Evolutionary conservation across 2,113 vertebrate genomes (phyloP), one percentile per base, ranked within the genome.

Genomic region (Hipposideros armiger): DNA sequence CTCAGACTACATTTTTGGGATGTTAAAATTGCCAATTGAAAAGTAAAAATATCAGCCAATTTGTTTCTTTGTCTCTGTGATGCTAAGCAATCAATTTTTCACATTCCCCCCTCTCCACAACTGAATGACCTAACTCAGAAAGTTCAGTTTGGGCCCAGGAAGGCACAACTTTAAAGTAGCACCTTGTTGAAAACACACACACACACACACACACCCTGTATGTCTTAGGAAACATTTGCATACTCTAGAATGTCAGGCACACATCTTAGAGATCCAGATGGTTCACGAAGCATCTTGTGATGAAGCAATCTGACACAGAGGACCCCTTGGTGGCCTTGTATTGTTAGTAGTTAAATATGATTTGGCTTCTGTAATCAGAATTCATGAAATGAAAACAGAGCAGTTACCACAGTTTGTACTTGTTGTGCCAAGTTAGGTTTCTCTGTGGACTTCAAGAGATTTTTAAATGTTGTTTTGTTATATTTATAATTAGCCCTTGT

Each of bases 401-500:
- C 0, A n/a, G 40, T 70, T 90, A 67, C 95, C 94, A 60, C 4
- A 4, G 95, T 94, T 98, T 96, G 47, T 89, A 87, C 95, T 96
- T 96, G 82, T 86, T 95, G 87, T 97, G 97, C 97, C 98, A 98
- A 96, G 85, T 95, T 87, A 90, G 94, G 87, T 96, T 98, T 97
- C 98, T 98, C 98, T 95, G 56, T 81, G 97, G 98, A 97, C 94
- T 92, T 94, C 81, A 98, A 97, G 97, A 97, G 96, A 93, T 96
- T 97, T 97, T 97, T 97, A 93, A 47, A 91, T 97, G 94, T 97
- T 98, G 92, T 97, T 98, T 98, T 97, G 98, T 98, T 98, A 97
- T 98, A 98, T 98, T 98, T 98, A 98, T 98, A 98, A 98, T 99
- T 98, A 98, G 97, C 95, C 14, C 50, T 90, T 96, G 97, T 95